These are phyloP conservation scores for Hirtodrosophila trivittata DNA, from an alignment of 2,888 invertebrate genomes.

Conservation along the genomic window DNA sequence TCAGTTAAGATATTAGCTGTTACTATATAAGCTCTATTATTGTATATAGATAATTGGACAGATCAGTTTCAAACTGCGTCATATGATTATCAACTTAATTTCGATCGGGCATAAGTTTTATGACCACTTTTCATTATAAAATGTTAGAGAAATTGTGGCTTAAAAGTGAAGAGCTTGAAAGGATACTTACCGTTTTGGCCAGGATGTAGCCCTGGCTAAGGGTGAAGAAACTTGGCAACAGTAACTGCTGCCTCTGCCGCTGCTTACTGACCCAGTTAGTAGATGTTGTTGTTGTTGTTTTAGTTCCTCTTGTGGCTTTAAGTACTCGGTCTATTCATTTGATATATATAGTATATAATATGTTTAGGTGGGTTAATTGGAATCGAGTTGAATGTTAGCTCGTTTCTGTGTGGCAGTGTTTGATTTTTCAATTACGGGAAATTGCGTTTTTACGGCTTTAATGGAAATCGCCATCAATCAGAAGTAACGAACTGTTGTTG, in stretches of 20 bases:
- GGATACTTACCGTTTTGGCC: constrained; percentile 49
- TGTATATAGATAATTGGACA: too few relatives aligned
- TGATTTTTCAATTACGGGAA: constrained; percentile 29
- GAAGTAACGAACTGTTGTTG: constrained; percentile 3
- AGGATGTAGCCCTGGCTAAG: constrained; percentile 30
- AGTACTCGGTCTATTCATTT: constrained; percentile 40
- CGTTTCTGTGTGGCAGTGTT: constrained; percentile 50
- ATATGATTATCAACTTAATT: too few relatives aligned
- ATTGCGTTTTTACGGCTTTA: constrained; percentile 2
- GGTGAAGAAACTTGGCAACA: constrained; percentile 46
- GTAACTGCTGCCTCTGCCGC: constrained; percentile 26
- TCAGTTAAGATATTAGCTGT: too few relatives aligned
- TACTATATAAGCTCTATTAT: too few relatives aligned
- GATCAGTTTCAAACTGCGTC: too few relatives aligned
- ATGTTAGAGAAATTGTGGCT: too few relatives aligned
- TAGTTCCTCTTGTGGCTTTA: constrained; percentile 20
- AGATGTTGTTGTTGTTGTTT: constrained; percentile 8
- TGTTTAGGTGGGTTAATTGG: constrained; percentile 39
- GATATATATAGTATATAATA: constrained; percentile 20
- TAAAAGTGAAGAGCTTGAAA: too few relatives aligned
- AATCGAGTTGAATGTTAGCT: constrained; percentile 17
- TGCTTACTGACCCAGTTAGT: constrained; percentile 58
- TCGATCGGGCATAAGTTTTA: too few relatives aligned
- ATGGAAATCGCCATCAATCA: background rate
- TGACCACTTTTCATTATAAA: too few relatives aligned